Percentiles rank a stretch among this genome's conserved stretches.
Evolutionary conservation across 2,888 invertebrate genomes (phyloP).

Genomic region (Lasioglossum marginatum): DNA sequence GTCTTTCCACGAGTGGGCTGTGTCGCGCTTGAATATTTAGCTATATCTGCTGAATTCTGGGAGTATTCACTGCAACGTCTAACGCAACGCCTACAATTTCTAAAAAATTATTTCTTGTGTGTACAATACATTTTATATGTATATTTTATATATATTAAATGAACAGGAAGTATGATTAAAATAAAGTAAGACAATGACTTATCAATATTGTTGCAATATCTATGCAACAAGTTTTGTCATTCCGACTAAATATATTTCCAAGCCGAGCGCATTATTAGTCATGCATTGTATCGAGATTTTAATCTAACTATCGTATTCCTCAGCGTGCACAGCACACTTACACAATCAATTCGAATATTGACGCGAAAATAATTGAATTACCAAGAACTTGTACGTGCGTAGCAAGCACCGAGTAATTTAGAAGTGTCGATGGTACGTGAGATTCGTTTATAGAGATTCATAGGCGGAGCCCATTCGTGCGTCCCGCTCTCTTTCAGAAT

Average conservation of each 20-base stretch:
- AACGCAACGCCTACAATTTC: background rate
- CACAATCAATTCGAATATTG: slow-evolving; percentile 40
- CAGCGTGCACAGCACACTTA: background rate
- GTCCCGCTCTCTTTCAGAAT: background rate
- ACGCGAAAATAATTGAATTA: slow-evolving; percentile 42
- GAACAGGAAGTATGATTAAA: background rate
- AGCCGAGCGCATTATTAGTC: background rate
- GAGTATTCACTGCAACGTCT: background rate
- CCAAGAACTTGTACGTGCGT: slow-evolving; percentile 45
- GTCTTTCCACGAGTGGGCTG: background rate
- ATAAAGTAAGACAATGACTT: background rate
- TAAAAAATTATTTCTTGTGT: background rate
- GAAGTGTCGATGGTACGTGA: slow-evolving; percentile 21
- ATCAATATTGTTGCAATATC: background rate
- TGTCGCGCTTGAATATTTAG: background rate
- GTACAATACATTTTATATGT: background rate
- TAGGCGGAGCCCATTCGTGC: background rate
- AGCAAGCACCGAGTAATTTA: slow-evolving; percentile 38
- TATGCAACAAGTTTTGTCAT: background rate
- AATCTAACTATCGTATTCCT: slow-evolving; percentile 8
- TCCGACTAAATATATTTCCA: background rate
- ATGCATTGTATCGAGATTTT: background rate
- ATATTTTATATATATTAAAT: too few relatives aligned
- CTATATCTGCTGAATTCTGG: background rate
- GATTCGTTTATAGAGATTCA: slow-evolving; percentile 2